Base-by-base conservation (phyloP, 2,113 vertebrate species). In the Pitta sordida region DNA sequence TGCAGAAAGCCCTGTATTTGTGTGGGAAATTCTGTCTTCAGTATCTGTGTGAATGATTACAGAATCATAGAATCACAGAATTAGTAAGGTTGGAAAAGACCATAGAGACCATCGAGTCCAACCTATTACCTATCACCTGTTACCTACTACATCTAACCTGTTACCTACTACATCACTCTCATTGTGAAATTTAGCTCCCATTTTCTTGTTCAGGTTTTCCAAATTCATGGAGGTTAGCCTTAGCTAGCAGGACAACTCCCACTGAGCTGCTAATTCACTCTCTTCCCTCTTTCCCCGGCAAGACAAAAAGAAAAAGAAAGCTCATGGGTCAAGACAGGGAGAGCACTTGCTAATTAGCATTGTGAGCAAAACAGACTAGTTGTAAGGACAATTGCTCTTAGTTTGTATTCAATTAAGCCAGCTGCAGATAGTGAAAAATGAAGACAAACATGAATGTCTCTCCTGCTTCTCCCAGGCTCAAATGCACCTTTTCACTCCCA, bases 231-330 rank as follows among this genome's bases (percentile, higher is more conserved):
- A 53, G 23, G 24, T 58, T 65, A 74, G 37, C 16, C 34, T 51
- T 41, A 11, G 13, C 17, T 69, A 71, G 59, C 32, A 73, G 39
- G 19, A 16, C 34, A 49, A 0, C 22, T 89, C 32, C 37, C 24
- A 69, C 22, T 0, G 1, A 83, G 36, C 34, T 74, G 27, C 32
- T 91, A 1, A 0, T 9, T 73, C 21, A 7, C 32, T 83, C 27
- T 9, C 21, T 39, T 69, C 32, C 83, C 27, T 9, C 21, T 39
- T 69, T 83, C 46, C 51, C 69, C 6, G 14, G 36, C 7, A 83
- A 37, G 52, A 52, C 32, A 81, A 55, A 69, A 29, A 49, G 11
- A 7, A 41, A 52, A 59, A 69, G 24, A 58, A 91, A 86, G 3
- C 6, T 65, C 1, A 0, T 48, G 13, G 15, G 12, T 64, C 39